A percentile compares a stretch with the other conserved stretches of the same genome.
These are phyloP conservation scores for Gavialis gangeticus DNA, from an alignment of 2,113 vertebrate species.

Conservation along the genomic window DNA sequence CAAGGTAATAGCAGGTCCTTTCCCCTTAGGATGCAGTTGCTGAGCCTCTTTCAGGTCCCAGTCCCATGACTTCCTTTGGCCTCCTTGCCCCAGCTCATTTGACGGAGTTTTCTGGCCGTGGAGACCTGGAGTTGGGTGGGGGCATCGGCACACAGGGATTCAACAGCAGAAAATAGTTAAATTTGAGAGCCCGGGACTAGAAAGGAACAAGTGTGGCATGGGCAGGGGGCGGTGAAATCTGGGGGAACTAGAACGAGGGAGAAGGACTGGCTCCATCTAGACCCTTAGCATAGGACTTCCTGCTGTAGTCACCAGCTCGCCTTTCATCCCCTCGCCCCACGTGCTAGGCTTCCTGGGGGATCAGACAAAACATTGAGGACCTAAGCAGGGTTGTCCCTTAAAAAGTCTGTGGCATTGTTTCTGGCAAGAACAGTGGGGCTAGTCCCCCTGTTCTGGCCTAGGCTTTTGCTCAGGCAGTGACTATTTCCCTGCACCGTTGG, in stretches of 20 bases:
- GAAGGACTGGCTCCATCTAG: neutral
- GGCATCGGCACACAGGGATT: neutral
- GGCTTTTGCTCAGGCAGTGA: neutral
- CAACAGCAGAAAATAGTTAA: neutral
- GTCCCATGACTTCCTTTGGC: neutral
- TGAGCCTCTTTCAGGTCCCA: neutral
- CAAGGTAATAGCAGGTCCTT: neutral
- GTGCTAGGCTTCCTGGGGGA: neutral
- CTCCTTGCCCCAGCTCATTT: neutral
- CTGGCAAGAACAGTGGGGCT: too few species aligned
- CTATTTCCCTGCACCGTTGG: neutral
- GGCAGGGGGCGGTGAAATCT: neutral
- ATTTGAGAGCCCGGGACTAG: too few species aligned
- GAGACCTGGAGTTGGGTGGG: neutral
- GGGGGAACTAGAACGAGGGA: neutral
- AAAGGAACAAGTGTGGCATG: neutral
- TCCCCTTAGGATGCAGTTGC: neutral
- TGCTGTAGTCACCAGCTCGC: neutral
- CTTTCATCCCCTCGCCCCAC: neutral
- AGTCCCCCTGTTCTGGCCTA: neutral
- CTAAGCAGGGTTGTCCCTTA: neutral
- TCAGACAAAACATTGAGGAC: neutral
- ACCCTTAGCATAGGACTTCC: neutral
- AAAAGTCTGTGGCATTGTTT: neutral
- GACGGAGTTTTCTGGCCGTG: too few species aligned